Base-by-base conservation (phyloP, 2,888 invertebrate species). In the Rhingia campestris region DNA sequence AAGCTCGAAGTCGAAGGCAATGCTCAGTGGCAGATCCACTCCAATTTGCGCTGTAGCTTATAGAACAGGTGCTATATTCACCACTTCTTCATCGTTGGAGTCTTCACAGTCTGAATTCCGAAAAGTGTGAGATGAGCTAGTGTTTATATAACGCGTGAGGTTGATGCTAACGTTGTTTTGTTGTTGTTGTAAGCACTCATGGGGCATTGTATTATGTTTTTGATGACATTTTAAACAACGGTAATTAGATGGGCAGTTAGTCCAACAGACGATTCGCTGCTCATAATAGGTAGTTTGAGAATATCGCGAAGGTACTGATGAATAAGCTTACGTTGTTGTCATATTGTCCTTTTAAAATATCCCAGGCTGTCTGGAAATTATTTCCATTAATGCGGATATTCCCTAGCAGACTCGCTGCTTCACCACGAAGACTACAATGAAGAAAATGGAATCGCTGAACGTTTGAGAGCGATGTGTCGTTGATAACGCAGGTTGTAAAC, bases 191-290 rank as follows among this genome's bases (percentile, higher is more conserved):
- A 10, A 37, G 37, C 37, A n/a, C 75, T 86, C n/a, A 82, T 43
- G 22, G 73, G 75, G 22, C n/a, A n/a, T n/a, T n/a, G n/a, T n/a
- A n/a, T n/a, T 66, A 86, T n/a, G 72, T 14, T 30, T 79, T 81
- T 7, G 58, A 22, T 22, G 22, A 22, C 39, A 22, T 49, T 35
- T 74, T 22, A 22, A 22, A 22, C 32, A 30, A 53, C 33, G 74
- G 56, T 6, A 22, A 2, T 1, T 22, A 22, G 22, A 22, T 22
- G 22, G n/a, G n/a, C n/a, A n/a, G n/a, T n/a, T 35, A 79, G 32
- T 1, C 14, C 32, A 0, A 5, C 32, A 3, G 69, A 12, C 5
- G 58, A 79, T 51, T 82, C 76, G 37, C 6, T 37, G 4, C 4
- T 6, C 64, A 77, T 74, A 3, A 54, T n/a, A 4, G 74, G 75